Conservation (phyloP, 2,888 invertebrate genomes). For the Apotomis capreana region DNA sequence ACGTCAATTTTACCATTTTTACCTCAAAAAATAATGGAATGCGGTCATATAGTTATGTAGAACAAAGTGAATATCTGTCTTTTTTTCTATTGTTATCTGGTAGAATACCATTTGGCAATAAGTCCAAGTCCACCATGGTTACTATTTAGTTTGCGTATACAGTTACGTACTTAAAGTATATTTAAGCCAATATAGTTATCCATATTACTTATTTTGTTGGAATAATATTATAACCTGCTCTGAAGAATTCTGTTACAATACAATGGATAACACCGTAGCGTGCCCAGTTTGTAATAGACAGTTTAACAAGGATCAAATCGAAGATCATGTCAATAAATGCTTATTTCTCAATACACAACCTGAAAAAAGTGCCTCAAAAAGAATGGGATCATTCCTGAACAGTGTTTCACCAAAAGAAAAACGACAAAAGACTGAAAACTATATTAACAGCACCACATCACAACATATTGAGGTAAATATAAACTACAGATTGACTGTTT, state of each 20-base stretch:
- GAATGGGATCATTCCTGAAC: constrained; percentile 56
- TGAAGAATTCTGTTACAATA: background rate
- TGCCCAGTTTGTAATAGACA: constrained; percentile 87
- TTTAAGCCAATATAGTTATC: too few relatives aligned
- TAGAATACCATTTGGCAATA: too few relatives aligned
- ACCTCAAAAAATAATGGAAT: too few relatives aligned
- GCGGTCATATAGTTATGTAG: background rate
- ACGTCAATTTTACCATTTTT: too few relatives aligned
- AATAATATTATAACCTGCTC: background rate
- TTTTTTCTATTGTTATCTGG: too few relatives aligned
- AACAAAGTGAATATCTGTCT: background rate
- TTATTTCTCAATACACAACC: constrained; percentile 83
- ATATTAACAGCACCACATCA: constrained; percentile 37
- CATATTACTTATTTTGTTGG: too few relatives aligned
- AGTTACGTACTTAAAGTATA: too few relatives aligned
- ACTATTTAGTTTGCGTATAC: too few relatives aligned
- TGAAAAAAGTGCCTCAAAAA: constrained; percentile 55
- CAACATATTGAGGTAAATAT: constrained; percentile 43
- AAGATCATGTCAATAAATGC: constrained; percentile 87
- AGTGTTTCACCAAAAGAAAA: constrained; percentile 57
- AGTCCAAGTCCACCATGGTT: too few relatives aligned
- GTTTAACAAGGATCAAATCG: constrained; percentile 80
- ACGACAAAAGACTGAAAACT: constrained; percentile 55
- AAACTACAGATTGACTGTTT: too few relatives aligned
- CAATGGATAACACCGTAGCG: constrained; percentile 47